These are phyloP conservation scores for Pegoplata infirma DNA, from an alignment of 2,888 invertebrate species.

Conservation along the genomic window DNA sequence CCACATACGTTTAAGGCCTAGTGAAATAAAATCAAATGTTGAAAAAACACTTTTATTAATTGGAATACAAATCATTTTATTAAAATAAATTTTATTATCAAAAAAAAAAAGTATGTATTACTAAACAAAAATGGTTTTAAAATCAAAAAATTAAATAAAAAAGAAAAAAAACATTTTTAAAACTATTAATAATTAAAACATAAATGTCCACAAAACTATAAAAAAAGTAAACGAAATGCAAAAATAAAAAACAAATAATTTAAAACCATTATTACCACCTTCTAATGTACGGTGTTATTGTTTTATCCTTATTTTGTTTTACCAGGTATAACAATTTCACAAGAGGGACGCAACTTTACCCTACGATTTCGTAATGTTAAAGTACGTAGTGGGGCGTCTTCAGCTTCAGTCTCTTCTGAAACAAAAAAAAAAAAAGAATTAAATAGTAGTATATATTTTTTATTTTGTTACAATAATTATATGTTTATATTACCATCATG, in stretches of 20 bases:
- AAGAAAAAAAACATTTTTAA: neutral
- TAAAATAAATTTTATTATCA: too few relatives aligned
- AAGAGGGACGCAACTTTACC: slow-evolving; percentile 65
- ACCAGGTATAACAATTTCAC: slow-evolving; percentile 66
- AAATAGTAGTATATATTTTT: too few relatives aligned
- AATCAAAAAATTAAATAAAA: neutral
- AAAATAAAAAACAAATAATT: neutral
- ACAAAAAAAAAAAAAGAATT: slow-evolving; percentile 7
- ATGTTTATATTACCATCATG: slow-evolving; percentile 33
- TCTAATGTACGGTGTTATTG: too few relatives aligned
- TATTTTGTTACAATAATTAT: too few relatives aligned
- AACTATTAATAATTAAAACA: neutral
- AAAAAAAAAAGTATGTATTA: too few relatives aligned
- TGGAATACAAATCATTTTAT: too few relatives aligned
- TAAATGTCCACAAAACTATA: neutral
- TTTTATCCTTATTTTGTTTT: neutral
- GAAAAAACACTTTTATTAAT: too few relatives aligned
- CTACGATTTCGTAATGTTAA: slow-evolving; percentile 67
- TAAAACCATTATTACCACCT: too few relatives aligned
- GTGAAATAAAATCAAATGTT: too few relatives aligned
- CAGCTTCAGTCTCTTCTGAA: neutral
- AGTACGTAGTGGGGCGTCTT: slow-evolving; percentile 50
- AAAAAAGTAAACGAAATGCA: neutral
- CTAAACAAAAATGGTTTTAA: too few relatives aligned
- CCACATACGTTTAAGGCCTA: too few relatives aligned